Evolutionary conservation across 2,888 invertebrate genomes (phyloP), one percentile per base, ranked within the genome.

Genomic region (Acronicta alni): DNA sequence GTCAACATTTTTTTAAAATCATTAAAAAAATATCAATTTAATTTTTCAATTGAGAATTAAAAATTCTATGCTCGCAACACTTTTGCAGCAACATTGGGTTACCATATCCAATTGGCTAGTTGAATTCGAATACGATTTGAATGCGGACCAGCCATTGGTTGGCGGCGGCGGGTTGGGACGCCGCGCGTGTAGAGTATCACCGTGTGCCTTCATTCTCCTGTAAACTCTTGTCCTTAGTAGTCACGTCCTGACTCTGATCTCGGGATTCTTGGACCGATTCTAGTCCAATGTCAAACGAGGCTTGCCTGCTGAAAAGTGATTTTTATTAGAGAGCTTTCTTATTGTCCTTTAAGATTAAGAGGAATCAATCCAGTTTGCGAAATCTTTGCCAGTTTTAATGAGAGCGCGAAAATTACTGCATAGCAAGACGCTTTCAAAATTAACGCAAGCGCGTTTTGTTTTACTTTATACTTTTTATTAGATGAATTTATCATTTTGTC

Each of bases 231-330:
- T 78, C 81, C 64, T 75, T 84, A 17, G 72, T 53, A 14, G 77
- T 51, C 35, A n/a, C 60, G 37, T 83, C 86, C 65, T 81, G 84
- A 54, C 71, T 81, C 55, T 83, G 87, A 66, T 89, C 89, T 37
- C 83, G 85, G 10, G 85, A 72, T 66, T 94, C 93, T 60, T 89
- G 81, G 0, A 94, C 93, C 0, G 94, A 87, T 63, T 93, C 93
- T 9, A 94, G 77, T 1, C 82, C 89, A 18, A 90, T 85, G 73
- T 94, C 94, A 68, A 94, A 94, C 3, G 94, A 94, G 6, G 88
- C 72, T 86, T 93, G 92, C 55, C 91, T 90, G 84, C 67, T 79
- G 65, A 35, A 67, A 51, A 30, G 41, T 18, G 0, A 30, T 37
- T 9, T 53, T 39, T 9, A 35, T 16, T 32, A 32, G 14, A 30